Conservation (phyloP, 2,888 invertebrate genomes). For the Acanthosepion pharaonis region DNA sequence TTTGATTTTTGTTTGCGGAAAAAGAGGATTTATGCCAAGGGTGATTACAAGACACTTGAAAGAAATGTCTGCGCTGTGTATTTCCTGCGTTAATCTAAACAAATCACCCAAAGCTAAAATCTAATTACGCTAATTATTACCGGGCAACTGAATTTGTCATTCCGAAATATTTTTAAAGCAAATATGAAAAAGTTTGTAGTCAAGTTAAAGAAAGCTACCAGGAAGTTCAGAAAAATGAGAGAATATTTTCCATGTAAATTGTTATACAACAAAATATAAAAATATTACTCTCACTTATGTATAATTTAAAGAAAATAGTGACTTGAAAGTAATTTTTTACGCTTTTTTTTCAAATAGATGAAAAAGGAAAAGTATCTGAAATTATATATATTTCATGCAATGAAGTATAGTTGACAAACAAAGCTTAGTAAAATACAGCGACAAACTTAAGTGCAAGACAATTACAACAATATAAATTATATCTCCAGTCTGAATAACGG, state of each 20-base stretch:
- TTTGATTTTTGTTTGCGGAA: background rate
- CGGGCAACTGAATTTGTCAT: background rate
- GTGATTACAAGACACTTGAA: background rate
- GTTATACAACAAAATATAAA: too few species aligned
- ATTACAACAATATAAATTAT: too few species aligned
- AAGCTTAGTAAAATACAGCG: too few species aligned
- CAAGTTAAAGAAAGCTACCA: background rate
- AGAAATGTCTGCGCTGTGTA: background rate
- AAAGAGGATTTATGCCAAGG: slow-evolving; percentile 9
- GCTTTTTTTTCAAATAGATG: too few species aligned
- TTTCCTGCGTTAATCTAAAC: background rate
- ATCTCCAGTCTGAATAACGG: too few species aligned
- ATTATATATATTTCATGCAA: too few species aligned
- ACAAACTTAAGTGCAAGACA: too few species aligned
- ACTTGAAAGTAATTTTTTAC: too few species aligned
- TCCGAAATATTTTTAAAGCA: background rate
- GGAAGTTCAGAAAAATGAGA: background rate
- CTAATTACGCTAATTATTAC: background rate
- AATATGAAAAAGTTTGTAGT: background rate
- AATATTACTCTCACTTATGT: too few species aligned
- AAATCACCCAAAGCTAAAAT: slow-evolving; percentile 13
- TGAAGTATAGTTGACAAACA: too few species aligned
- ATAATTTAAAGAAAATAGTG: too few species aligned
- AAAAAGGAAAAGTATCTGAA: too few species aligned
- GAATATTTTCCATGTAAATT: background rate